Evolutionary conservation across 2,797 vertebrate species (phyloP).

Genomic region (Thripadectes ignobilis): DNA sequence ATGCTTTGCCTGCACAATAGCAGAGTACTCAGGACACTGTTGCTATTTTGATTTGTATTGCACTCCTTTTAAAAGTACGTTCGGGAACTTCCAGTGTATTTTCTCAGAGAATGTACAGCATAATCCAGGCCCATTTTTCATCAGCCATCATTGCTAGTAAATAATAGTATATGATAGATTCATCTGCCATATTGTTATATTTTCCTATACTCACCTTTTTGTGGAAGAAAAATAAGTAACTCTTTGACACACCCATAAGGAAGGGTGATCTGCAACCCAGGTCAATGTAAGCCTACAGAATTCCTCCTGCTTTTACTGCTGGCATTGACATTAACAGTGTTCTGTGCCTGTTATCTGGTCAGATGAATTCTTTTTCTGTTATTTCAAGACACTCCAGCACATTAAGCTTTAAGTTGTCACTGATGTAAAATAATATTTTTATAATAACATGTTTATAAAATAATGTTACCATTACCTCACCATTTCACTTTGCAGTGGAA

Average conservation of each 20-base stretch:
- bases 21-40: background rate
- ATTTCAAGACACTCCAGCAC: slow-evolving; percentile 32
- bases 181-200: background rate
- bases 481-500: background rate
- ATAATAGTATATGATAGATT: background rate
- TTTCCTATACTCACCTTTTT: slow-evolving; percentile 18
- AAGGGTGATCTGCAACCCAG: slow-evolving; percentile 34
- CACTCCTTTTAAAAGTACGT: background rate
- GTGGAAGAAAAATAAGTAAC: background rate
- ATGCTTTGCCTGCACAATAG: background rate
- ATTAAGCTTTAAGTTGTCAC: background rate
- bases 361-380: slow-evolving; percentile 43
- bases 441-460: background rate
- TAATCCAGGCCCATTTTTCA: background rate
- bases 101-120: background rate
- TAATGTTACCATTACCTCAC: slow-evolving; percentile 31
- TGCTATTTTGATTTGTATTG: background rate
- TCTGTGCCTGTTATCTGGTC: slow-evolving; percentile 59
- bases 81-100: background rate
- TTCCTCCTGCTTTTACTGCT: slow-evolving; percentile 64
- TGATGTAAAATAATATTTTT: background rate
- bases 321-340: slow-evolving; percentile 43
- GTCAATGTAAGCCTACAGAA: slow-evolving; percentile 46
- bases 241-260: background rate
- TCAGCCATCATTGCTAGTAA: background rate